Evolutionary conservation across 2,888 invertebrate genomes (phyloP), one percentile per base, ranked within the genome.

Genomic region (Aspidiotus rigidus): DNA sequence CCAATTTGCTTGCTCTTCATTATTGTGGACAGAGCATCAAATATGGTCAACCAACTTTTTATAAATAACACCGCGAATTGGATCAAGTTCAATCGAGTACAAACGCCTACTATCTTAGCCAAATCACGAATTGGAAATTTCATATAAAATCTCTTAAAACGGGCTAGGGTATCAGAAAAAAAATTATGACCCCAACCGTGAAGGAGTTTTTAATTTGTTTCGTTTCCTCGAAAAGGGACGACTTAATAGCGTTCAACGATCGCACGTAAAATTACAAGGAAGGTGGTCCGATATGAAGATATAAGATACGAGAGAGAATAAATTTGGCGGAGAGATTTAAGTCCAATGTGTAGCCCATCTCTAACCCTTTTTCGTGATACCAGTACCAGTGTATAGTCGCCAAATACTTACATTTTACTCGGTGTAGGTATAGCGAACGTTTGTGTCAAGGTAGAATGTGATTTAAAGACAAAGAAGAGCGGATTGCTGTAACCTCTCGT

Each of bases 381-480:
- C 17, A 10, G 10, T 10, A 56, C 1, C 10, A 10, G 16, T 16
- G 16, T 10, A 56, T 16, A 13, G 15, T 17, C 17, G n/a, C 56
- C 17, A 15, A 10, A 17, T 16, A 56, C 17, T 56, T 56, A 56
- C 17, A 7, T 10, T 56, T 10, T 56, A 56, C 17, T 11, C n/a
- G 11, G n/a, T 15, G 3, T 53, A 53, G 11, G 53, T 53, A 55
- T 5, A 55, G 56, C n/a, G 9, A 55, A 9, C 56, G 16, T 64
- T 56, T 66, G 66, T 44, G 44, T 41, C 44, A 59, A 59, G 57
- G 57, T 66, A 66, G 56, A 66, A 66, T 66, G 66, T 66, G 66
- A 66, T 66, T 66, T 66, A 66, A 66, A 66, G 66, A 66, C 66
- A 66, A 66, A 66, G 66, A 57, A 66, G 59, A 56, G 66, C 66